Conservation (phyloP, 2,888 invertebrate species). For the Diaperis boleti region DNA sequence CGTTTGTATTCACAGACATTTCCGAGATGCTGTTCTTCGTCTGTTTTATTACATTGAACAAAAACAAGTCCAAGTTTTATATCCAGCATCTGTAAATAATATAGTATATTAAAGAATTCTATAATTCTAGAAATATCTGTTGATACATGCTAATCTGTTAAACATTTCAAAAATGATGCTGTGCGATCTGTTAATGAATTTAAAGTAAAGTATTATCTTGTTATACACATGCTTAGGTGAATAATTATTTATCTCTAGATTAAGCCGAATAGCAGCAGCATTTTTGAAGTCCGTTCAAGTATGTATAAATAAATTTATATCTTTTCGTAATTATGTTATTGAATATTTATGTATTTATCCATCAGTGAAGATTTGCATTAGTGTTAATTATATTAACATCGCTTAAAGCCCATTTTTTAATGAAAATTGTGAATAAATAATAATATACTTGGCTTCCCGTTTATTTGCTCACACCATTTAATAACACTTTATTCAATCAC, state of each 20-base stretch:
- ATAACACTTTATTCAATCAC: no score
- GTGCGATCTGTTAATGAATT: conserved; percentile 51
- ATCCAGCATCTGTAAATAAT: conserved; percentile 50
- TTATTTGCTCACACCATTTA: conserved; percentile 7
- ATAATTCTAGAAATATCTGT: conserved; percentile 51
- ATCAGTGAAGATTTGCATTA: conserved; percentile 65
- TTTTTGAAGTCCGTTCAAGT: conserved; percentile 56
- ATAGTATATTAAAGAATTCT: conserved; percentile 40
- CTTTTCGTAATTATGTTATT: conserved; percentile 62
- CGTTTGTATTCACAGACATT: conserved; percentile 52
- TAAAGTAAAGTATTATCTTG: conserved; percentile 59
- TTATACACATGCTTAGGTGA: conserved; percentile 54
- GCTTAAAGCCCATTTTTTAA: conserved; percentile 67
- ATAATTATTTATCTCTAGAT: conserved; percentile 58
- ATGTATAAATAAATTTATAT: conserved; percentile 60
- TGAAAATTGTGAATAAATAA: conserved; percentile 65
- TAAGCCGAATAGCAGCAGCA: conserved; percentile 55
- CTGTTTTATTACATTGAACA: conserved; percentile 41
- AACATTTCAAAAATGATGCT: conserved; percentile 59
- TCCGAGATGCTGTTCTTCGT: conserved; percentile 54
- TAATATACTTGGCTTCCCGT: conserved; percentile 46
- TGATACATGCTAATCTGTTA: conserved; percentile 51
- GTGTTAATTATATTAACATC: conserved; percentile 66
- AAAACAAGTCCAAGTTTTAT: conserved; percentile 58
- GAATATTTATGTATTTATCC: conserved; percentile 64